Percentiles rank a stretch among this genome's conserved stretches.
Conservation (phyloP, 2,113 vertebrate species). For the Pteropus alecto region DNA sequence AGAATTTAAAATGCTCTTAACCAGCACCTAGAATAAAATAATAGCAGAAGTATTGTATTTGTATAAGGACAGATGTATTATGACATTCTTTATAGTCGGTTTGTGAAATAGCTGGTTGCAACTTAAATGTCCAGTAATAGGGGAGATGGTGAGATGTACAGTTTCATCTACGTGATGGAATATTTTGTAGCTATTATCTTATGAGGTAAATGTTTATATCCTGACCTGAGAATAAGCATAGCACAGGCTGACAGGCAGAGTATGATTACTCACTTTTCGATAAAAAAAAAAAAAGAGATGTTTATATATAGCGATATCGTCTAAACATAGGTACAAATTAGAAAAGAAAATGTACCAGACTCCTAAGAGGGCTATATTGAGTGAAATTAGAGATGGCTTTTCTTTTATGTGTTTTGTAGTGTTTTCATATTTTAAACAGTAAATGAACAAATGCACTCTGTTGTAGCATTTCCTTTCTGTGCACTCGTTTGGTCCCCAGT, state of each 20-base stretch:
- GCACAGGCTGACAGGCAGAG: background rate
- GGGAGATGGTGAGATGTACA: background rate
- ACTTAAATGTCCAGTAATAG: background rate
- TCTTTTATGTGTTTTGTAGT: background rate
- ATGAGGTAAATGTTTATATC: background rate
- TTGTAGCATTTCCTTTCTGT: background rate
- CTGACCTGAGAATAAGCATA: background rate
- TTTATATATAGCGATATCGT: background rate
- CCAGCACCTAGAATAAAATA: background rate
- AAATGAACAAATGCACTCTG: background rate
- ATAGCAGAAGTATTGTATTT: background rate
- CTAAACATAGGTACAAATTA: background rate
- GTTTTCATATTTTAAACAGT: background rate
- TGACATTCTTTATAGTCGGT: background rate
- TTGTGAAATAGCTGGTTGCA: background rate
- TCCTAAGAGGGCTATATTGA: background rate
- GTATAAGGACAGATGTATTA: background rate
- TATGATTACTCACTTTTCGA: background rate
- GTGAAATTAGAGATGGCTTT: slow-evolving; percentile 6
- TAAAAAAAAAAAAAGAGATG: background rate
- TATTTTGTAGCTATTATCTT: background rate
- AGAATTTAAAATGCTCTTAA: slow-evolving; percentile 4
- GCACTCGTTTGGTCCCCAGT: no score
- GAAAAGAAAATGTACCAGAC: background rate
- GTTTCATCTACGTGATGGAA: background rate